Evolutionary conservation across 2,888 invertebrate genomes (phyloP).

Genomic region (Bugula neritina): DNA sequence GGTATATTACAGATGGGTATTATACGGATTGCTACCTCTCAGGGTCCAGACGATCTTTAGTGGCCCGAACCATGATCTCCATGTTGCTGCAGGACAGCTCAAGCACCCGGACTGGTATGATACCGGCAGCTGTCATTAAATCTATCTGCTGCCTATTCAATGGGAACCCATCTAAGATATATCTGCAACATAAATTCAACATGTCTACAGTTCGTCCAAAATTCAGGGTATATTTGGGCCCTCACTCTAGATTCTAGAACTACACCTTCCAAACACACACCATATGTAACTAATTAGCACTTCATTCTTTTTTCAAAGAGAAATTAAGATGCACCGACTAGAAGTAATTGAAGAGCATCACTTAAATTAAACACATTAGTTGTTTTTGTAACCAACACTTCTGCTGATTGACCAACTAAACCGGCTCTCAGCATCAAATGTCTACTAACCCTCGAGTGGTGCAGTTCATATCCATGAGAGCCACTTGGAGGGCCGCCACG

Average conservation of each 20-base stretch:
- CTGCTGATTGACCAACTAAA: too few relatives aligned
- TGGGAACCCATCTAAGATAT: conserved; percentile 52
- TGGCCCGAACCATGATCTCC: conserved; percentile 47
- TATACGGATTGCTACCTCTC: conserved; percentile 41
- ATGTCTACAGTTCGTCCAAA: background rate
- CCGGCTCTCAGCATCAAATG: too few relatives aligned
- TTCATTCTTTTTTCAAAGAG: too few relatives aligned
- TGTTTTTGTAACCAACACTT: too few relatives aligned
- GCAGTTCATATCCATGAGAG: conserved; percentile 49
- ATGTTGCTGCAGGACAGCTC: conserved; percentile 45
- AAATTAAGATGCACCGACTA: too few relatives aligned
- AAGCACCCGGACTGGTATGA: conserved; percentile 51
- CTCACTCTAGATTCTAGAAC: too few relatives aligned
- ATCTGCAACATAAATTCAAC: too few relatives aligned
- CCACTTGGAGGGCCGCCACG: conserved; percentile 47
- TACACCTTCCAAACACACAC: too few relatives aligned
- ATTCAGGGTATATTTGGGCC: background rate
- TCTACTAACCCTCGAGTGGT: conserved; percentile 49
- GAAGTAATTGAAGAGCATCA: too few relatives aligned
- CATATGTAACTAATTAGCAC: too few relatives aligned
- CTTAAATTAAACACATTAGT: too few relatives aligned
- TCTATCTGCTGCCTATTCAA: conserved; percentile 46
- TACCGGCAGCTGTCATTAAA: conserved; percentile 46
- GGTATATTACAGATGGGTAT: too few relatives aligned
- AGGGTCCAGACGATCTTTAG: conserved; percentile 45